Percentiles rank a stretch among this genome's conserved stretches.
Conservation (phyloP, 2,797 vertebrate genomes). For the Scarus forsteni region DNA sequence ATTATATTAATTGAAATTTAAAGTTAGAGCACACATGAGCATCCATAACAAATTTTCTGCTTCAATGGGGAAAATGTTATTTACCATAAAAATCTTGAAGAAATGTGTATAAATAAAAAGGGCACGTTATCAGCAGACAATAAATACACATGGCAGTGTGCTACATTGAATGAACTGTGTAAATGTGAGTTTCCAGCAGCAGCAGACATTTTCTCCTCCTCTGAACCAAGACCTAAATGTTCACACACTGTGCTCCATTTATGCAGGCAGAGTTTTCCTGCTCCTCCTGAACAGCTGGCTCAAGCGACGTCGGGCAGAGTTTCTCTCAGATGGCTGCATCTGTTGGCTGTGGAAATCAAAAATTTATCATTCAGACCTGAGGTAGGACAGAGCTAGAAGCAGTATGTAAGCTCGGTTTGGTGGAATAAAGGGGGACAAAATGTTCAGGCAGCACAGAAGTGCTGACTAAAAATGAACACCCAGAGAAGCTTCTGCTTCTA, state of each 20-base stretch:
- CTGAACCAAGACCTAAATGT: conserved; percentile 6
- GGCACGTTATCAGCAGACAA: conserved; percentile 18
- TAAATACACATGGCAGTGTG: conserved; percentile 41
- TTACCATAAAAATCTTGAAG: background rate
- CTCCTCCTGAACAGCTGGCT: conserved; percentile 73
- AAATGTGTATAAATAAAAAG: conserved; percentile 37
- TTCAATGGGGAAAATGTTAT: background rate
- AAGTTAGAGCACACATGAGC: background rate
- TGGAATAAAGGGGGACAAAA: conserved; percentile 14
- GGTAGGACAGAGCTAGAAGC: conserved; percentile 5
- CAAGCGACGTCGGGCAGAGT: conserved; percentile 35
- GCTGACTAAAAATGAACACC: conserved; percentile 37
- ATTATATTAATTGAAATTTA: background rate
- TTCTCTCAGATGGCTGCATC: conserved; percentile 62
- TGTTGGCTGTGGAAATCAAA: conserved; percentile 67
- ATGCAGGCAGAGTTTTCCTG: conserved; percentile 47
- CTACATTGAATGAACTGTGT: conserved; percentile 8
- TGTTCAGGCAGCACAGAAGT: conserved; percentile 54
- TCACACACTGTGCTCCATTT: conserved; percentile 21
- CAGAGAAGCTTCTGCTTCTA: conserved; percentile 29
- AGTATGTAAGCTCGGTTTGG: conserved; percentile 9
- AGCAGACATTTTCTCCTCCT: conserved; percentile 9
- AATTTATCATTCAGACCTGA: conserved; percentile 35
- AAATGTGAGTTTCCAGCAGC: conserved; percentile 25
- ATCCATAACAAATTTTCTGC: background rate